A percentile compares a stretch with the other conserved stretches of the same genome.
phyloP scores from a whole-genome alignment of 2,797 vertebrate genomes.

The Cossypha polioptera region DNA sequence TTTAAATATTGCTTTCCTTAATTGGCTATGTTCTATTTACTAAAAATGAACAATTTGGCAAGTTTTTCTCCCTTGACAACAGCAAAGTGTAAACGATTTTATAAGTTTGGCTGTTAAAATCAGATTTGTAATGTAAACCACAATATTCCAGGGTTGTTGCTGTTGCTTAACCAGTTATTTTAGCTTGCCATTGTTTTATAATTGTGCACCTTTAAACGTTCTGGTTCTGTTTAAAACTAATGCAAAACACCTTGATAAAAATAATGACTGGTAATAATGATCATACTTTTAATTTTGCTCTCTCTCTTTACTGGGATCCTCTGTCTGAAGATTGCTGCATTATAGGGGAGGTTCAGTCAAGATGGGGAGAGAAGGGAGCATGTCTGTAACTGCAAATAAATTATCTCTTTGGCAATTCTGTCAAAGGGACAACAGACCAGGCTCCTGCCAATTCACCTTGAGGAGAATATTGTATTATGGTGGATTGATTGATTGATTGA shows the following conservation, averaged over 20 bases:
- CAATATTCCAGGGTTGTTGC: constrained; percentile 66
- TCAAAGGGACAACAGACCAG: background rate
- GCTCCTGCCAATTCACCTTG: background rate
- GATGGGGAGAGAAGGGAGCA: background rate
- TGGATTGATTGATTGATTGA: background rate
- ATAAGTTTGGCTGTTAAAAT: constrained; percentile 83
- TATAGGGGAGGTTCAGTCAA: background rate
- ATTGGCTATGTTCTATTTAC: constrained; percentile 85
- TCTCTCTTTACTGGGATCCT: background rate
- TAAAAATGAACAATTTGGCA: constrained; percentile 85
- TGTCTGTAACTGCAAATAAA: background rate
- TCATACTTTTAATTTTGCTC: background rate
- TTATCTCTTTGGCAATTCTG: background rate
- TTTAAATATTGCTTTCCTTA: constrained; percentile 84
- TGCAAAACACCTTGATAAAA: background rate
- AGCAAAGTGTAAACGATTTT: constrained; percentile 79
- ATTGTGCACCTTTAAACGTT: constrained; percentile 43
- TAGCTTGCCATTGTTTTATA: constrained; percentile 48
- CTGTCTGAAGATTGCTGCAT: background rate
- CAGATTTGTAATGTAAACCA: constrained; percentile 78
- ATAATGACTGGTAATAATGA: background rate
- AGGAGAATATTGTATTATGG: background rate
- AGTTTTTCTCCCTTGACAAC: constrained; percentile 81
- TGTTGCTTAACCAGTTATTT: constrained; percentile 57
- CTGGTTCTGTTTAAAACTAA: constrained; percentile 31